Conservation (phyloP, 2,797 vertebrate genomes). For the Myripristis jacobus region DNA sequence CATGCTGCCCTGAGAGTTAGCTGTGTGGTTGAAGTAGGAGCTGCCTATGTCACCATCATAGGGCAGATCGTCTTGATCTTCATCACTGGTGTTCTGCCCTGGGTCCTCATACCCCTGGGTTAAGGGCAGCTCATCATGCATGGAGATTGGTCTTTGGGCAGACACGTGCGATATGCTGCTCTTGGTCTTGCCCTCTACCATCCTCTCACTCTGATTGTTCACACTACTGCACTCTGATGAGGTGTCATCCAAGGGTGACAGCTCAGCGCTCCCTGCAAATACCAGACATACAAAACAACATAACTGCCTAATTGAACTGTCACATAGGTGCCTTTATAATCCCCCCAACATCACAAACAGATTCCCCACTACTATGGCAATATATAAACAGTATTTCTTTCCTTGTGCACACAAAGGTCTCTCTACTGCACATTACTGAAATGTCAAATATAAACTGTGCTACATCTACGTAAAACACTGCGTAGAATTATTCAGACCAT, state of each 20-base stretch:
- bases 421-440: no score
- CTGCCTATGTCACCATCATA: slow-evolving; percentile 78
- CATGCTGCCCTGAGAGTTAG: slow-evolving; percentile 22
- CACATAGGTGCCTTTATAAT: neutral
- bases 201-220: slow-evolving; percentile 46
- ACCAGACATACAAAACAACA: slow-evolving; percentile 28
- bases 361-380: neutral
- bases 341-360: neutral
- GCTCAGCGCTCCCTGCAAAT: slow-evolving; percentile 66
- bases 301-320: slow-evolving; percentile 6
- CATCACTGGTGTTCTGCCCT: slow-evolving; percentile 80
- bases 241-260: slow-evolving; percentile 68
- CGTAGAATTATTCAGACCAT: neutral
- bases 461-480: neutral
- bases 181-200: slow-evolving; percentile 34
- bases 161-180: slow-evolving; percentile 42
- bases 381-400: neutral
- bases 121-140: slow-evolving; percentile 25
- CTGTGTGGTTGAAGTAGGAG: slow-evolving; percentile 55
- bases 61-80: slow-evolving; percentile 88
- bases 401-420: neutral
- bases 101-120: slow-evolving; percentile 53
- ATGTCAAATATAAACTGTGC: neutral
- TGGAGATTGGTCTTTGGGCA: slow-evolving; percentile 63
- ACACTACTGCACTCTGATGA: slow-evolving; percentile 64